Base-by-base conservation (phyloP, 2,113 vertebrate species). In the Ranitomeya imitator region DNA sequence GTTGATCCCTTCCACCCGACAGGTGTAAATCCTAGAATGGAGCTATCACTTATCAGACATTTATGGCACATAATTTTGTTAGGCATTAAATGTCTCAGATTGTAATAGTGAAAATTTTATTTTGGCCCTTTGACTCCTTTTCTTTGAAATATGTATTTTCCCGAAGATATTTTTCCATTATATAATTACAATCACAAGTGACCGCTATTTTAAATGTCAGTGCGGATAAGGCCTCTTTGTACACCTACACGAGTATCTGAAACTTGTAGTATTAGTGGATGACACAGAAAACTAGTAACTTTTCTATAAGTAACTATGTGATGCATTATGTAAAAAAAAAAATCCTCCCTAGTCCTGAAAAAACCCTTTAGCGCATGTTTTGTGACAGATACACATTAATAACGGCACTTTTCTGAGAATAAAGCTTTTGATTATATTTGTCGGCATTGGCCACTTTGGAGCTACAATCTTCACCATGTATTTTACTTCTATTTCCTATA, bases 381-480 rank as follows among this genome's bases (percentile, higher is more conserved):
- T 45, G 31, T 37, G 71, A 37, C 26, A 37, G 14, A 73, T 16
- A 71, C 12, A 67, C 65, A 26, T 26, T 69, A 26, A 69, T 69
- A 69, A 45, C 31, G 18, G 71, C 9, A 74, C 71, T 45, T 8
- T 74, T 45, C 31, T 45, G 16, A 16, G 71, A 45, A 16, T 45
- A 45, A 45, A 74, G 71, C 71, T 74, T 31, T 74, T 45, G 31
- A 74, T 74, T 74, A 37, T 74, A 74, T 74, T 74, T 45, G 31
- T 74, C 14, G 19, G 31, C 71, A 74, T 74, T 45, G 71, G 71
- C 69, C 69, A 73, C 69, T 73, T 73, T 73, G 69, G 69, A 45
- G 71, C 71, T 74, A 45, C 71, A 74, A 74, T 74, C 31, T 74
- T 45, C 31, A 19, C 71, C 6, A 74, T 74, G 31, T 74, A 74